phyloP scores from a whole-genome alignment of 2,888 invertebrate species.

The Eueremaeus valkanovi region DNA sequence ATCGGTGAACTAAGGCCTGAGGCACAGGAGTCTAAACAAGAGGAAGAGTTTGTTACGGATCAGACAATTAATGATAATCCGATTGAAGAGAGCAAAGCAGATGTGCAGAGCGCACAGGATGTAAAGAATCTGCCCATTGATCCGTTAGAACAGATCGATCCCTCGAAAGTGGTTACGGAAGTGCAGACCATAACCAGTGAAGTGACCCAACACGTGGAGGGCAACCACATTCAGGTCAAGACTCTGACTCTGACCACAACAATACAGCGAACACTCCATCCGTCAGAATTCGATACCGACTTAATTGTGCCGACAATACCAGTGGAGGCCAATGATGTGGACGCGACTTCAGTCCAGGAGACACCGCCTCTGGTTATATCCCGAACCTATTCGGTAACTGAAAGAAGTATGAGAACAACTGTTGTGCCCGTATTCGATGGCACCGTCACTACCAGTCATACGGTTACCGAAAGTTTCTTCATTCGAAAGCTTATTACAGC shows the following conservation, averaged over 20 bases:
- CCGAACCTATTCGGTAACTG: conserved; percentile 86
- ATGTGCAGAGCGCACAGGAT: background rate
- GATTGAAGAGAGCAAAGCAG: background rate
- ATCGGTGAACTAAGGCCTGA: conserved; percentile 12
- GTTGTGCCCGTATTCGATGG: conserved; percentile 74
- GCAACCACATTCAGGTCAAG: conserved; percentile 46
- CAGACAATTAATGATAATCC: background rate
- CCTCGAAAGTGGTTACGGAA: conserved; percentile 46
- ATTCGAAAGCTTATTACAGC: conserved; percentile 81
- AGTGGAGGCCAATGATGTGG: conserved; percentile 39
- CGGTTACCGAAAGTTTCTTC: conserved; percentile 82
- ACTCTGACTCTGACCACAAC: conserved; percentile 48
- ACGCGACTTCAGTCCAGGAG: conserved; percentile 42
- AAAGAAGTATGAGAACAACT: conserved; percentile 80
- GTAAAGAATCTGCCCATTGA: background rate
- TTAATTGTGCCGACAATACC: conserved; percentile 37
- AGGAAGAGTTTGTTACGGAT: conserved; percentile 1
- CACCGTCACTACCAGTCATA: conserved; percentile 66
- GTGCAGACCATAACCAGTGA: conserved; percentile 46
- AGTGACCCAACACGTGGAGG: conserved; percentile 48
- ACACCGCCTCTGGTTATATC: conserved; percentile 74
- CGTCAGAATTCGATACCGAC: conserved; percentile 34
- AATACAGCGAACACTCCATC: conserved; percentile 45
- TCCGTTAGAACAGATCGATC: conserved; percentile 42
- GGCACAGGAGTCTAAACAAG: background rate